A percentile compares a stretch with the other conserved stretches of the same genome.
These are phyloP conservation scores for Pyrochroa serraticornis DNA, from an alignment of 2,888 invertebrate species.

Conservation along the genomic window DNA sequence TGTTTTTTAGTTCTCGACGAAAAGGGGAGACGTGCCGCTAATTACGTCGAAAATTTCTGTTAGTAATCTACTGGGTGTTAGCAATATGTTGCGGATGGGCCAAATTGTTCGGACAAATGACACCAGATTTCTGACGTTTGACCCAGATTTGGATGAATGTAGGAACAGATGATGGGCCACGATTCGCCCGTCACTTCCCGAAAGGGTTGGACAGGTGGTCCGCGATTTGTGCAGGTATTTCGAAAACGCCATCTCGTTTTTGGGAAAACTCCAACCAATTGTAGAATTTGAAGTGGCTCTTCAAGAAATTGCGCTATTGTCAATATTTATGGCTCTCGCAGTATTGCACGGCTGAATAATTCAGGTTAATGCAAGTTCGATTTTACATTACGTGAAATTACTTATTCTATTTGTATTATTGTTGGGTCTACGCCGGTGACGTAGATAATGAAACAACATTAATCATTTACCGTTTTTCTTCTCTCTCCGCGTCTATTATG, in stretches of 20 bases:
- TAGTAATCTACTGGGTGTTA: not conserved
- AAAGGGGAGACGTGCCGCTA: not conserved
- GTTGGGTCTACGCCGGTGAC: conserved; percentile 14
- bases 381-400: conserved; percentile 35
- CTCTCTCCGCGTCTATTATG: conserved; percentile 1
- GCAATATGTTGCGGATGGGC: conserved; percentile 27
- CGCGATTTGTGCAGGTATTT: conserved; percentile 11
- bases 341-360: conserved; percentile 35
- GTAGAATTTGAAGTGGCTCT: too few species aligned
- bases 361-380: conserved; percentile 36
- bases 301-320: not conserved
- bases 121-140: conserved; percentile 29
- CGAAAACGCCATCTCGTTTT: not conserved
- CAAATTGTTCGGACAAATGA: conserved; percentile 18
- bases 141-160: conserved; percentile 22
- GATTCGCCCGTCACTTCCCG: conserved; percentile 21
- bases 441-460: conserved; percentile 25
- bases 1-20: not conserved
- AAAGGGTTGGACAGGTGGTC: conserved; percentile 26
- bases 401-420: conserved; percentile 32
- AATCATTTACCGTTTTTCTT: conserved; percentile 22
- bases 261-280: not conserved
- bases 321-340: conserved; percentile 17
- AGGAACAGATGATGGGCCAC: conserved; percentile 2
- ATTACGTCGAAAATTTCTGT: not conserved